A percentile compares a stretch with the other conserved stretches of the same genome.
phyloP scores from a whole-genome alignment of 2,113 vertebrate genomes.

The Lepisosteus oculatus region DNA sequence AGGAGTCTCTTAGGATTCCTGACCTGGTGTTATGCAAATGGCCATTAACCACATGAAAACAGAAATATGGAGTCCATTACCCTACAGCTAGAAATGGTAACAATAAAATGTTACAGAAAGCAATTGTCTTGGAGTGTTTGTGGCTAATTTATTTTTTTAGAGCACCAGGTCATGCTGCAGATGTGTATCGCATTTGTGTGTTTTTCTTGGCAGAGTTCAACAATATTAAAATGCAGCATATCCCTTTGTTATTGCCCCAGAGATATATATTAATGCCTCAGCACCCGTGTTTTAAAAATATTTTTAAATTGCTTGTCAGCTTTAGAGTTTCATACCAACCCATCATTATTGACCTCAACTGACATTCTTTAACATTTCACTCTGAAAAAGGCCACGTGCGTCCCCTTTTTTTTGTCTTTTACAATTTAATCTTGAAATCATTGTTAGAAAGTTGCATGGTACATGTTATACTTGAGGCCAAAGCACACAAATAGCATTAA shows the following conservation, averaged over 20 bases:
- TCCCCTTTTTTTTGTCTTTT: no score
- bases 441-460: no score
- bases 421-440: no score
- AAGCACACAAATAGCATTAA: no score
- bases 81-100: conserved; percentile 16
- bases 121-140: conserved; percentile 38
- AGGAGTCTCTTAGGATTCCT: conserved; percentile 26
- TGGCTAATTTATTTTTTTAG: conserved; percentile 39
- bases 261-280: conserved; percentile 6
- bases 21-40: conserved; percentile 19
- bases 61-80: conserved; percentile 17
- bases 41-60: background rate
- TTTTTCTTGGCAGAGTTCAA: conserved; percentile 37
- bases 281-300: background rate
- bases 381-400: no score
- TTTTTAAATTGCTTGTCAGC: no score
- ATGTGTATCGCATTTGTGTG: conserved; percentile 40
- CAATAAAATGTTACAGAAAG: conserved; percentile 28
- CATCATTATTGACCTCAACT: no score
- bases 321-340: no score
- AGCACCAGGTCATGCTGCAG: conserved; percentile 34
- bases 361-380: no score
- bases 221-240: conserved; percentile 41
- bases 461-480: no score
- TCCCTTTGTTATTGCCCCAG: conserved; percentile 26